Conservation (phyloP, 1,140 invertebrate species). For the Metaphire vulgaris region DNA sequence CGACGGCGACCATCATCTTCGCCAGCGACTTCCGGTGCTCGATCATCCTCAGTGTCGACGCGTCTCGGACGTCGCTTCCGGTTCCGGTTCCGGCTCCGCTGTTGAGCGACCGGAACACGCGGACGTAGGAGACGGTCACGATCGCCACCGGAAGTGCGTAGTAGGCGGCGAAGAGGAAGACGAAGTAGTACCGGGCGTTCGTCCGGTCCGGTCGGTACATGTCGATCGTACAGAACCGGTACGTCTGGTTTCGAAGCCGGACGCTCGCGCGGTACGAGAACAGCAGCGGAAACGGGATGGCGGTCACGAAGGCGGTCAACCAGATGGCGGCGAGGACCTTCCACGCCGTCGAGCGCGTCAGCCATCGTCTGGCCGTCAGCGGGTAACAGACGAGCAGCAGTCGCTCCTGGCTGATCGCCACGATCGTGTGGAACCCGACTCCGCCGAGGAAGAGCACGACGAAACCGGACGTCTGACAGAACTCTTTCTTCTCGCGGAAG, state of each 20-base stretch:
- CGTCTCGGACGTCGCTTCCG: not conserved
- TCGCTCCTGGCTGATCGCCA: conserved; percentile 29
- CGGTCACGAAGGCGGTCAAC: conserved; percentile 1
- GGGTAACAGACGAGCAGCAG: conserved; percentile 28
- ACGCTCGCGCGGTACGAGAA: not conserved
- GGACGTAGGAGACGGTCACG: conserved; percentile 14
- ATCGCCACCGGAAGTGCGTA: conserved; percentile 16
- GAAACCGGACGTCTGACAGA: conserved; percentile 1
- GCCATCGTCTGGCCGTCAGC: conserved; percentile 17
- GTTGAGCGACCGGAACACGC: conserved; percentile 18
- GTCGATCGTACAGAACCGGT: not conserved
- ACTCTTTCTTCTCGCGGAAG: not conserved
- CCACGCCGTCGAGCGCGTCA: not conserved
- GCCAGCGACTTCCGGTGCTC: conserved; percentile 11
- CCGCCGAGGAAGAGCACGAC: conserved; percentile 12
- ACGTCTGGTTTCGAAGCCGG: not conserved
- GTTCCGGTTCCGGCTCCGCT: not conserved
- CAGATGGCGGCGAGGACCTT: conserved; percentile 17
- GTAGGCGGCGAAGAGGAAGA: conserved; percentile 15
- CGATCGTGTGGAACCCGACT: conserved; percentile 28
- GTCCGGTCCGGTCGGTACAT: not conserved
- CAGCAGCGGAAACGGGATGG: conserved; percentile 14
- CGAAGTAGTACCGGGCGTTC: not conserved
- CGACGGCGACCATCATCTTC: conserved; percentile 23
- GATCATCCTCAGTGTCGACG: not conserved